Base-by-base conservation (phyloP, 2,888 invertebrate genomes). In the Sympetrum striolatum region DNA sequence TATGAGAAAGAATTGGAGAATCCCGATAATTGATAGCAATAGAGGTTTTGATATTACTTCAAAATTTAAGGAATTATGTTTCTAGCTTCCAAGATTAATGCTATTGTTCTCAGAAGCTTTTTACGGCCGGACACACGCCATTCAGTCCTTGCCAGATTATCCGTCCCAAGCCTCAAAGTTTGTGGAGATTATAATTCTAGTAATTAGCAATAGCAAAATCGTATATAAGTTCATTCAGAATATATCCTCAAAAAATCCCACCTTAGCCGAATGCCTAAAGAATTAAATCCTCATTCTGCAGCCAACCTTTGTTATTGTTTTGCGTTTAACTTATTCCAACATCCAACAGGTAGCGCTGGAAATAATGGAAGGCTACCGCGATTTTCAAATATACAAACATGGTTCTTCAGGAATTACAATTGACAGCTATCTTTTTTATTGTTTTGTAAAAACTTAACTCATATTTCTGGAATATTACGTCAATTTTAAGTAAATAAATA, bases 251-350 rank as follows among this genome's bases (percentile, higher is more conserved):
- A 15, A n/a, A 39, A 60, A n/a, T 58, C 86, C 37, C n/a, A 86
- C 86, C 86, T 58, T 35, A 35, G 37, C 58, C 60, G 86, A 86
- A 60, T 60, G 58, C 60, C 86, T 58, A 18, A n/a, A 86, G 60
- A 86, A 86, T 86, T 86, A 86, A 60, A 86, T 64, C n/a, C 86
- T 60, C 86, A 86, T 86, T 60, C 60, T 86, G 86, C 86, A 86
- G 86, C 86, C 86, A 31, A 60, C 58, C 86, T 86, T 90, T 90
- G 90, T 90, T 90, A 90, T 90, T 90, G 90, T 90, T 90, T 90
- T 90, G 90, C 80, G 80, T 80, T 90, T 80, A 53, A 80, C 48
- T 90, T 90, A 58, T 25, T 31, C 80, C 81, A 60, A 60, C 48
- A 90, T 80, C 90, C 90, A 90, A 90, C 90, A 90, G 90, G 90